A percentile compares a stretch with the other conserved stretches of the same genome.
Conservation (phyloP, 2,797 vertebrate genomes). For the Cirrhinus molitorella region DNA sequence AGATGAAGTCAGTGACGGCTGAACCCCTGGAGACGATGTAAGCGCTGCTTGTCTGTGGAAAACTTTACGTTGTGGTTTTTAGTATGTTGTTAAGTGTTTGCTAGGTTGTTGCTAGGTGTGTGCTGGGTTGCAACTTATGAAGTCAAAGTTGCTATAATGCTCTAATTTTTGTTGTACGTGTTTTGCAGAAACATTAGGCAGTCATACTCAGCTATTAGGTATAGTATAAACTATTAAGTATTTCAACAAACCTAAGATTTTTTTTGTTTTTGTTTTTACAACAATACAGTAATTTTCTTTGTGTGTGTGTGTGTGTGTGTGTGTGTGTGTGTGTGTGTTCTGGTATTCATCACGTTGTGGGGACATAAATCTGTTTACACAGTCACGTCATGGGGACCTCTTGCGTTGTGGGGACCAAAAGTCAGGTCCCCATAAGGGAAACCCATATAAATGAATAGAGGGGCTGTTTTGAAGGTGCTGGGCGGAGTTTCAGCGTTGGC, state of each 20-base stretch:
- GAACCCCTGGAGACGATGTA: not conserved
- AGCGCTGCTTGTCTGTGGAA: not conserved
- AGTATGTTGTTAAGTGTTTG: not conserved
- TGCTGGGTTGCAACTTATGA: no score
- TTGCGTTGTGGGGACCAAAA: conserved; percentile 9
- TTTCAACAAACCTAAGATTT: no score
- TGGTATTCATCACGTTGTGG: conserved; percentile 4
- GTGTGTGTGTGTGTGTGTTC: not conserved
- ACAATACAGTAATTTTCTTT: no score
- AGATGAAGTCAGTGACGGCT: conserved; percentile 5
- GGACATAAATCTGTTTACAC: not conserved
- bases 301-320: no score
- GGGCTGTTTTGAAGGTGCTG: not conserved
- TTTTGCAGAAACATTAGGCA: no score
- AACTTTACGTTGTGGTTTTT: not conserved
- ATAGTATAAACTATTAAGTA: no score
- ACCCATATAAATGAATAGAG: not conserved
- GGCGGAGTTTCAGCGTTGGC: not conserved
- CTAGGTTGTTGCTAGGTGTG: no score
- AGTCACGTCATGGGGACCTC: conserved; percentile 25
- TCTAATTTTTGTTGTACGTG: no score
- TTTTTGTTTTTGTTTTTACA: no score
- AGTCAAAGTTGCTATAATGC: no score
- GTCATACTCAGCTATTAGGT: no score
- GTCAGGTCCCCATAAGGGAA: conserved; percentile 2